A percentile compares a stretch with the other conserved stretches of the same genome.
Evolutionary conservation across 2,888 invertebrate genomes (phyloP).

Genomic region (Pseudanteris insignis): DNA sequence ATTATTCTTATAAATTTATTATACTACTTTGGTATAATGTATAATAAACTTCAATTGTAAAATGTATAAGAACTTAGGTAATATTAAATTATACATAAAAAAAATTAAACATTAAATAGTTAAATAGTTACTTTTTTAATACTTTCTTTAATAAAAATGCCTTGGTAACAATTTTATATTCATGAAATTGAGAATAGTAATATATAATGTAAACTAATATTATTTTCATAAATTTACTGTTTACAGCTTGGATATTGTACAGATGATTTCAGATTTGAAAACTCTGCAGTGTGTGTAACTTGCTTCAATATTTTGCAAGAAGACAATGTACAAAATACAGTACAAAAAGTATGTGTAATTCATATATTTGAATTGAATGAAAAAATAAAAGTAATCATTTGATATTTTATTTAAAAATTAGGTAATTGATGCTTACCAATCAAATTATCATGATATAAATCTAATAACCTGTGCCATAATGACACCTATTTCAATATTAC

Average conservation of each 20-base stretch:
- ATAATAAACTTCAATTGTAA: neutral
- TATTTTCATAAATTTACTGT: neutral
- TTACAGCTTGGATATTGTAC: slow-evolving; percentile 50
- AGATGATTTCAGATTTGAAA: slow-evolving; percentile 64
- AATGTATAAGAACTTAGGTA: no score
- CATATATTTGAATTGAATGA: neutral
- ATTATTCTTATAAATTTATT: slow-evolving; percentile 4
- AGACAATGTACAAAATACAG: slow-evolving; percentile 69
- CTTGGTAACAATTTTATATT: neutral
- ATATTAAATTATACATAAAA: neutral
- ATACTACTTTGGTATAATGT: neutral
- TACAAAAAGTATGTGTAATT: slow-evolving; percentile 64
- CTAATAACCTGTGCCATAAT: slow-evolving; percentile 77
- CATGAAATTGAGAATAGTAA: no score
- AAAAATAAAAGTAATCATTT: no score
- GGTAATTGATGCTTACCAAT: slow-evolving; percentile 22
- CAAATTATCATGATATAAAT: slow-evolving; percentile 71
- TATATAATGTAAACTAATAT: no score
- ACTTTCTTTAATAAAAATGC: no score
- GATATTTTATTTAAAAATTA: slow-evolving; percentile 46
- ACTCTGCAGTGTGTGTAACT: slow-evolving; percentile 71
- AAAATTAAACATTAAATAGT: neutral
- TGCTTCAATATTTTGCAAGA: slow-evolving; percentile 79
- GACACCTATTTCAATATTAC: slow-evolving; percentile 74
- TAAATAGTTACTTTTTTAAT: no score